Base-by-base conservation (phyloP, 2,888 invertebrate genomes). In the Heliconius erato region DNA sequence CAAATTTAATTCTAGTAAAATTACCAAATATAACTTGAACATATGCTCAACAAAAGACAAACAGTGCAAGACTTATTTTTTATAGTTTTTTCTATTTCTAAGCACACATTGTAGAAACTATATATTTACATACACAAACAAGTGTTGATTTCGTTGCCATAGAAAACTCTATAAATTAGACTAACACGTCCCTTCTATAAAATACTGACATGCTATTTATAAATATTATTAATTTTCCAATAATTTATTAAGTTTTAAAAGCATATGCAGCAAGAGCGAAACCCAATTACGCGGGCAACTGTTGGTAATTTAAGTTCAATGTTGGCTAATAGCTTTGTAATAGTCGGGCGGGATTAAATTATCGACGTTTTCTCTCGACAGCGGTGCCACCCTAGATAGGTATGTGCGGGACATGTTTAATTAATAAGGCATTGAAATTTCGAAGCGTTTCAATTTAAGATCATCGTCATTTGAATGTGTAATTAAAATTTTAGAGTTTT, bases 291-390 rank as follows among this genome's bases (percentile, higher is more conserved):
- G 26, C 67, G 69, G 77, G 81, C 84, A 87, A 84, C 84, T 84
- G 84, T 80, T 78, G 74, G 44, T 82, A 85, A 86, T 85, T 85
- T 81, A 80, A 84, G 83, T 86, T 82, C 84, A 81, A 83, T 86
- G 84, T 84, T 84, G 84, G 79, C 84, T 87, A 87, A 86, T 86
- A 86, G 85, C 82, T 82, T 84, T 79, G 82, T 86, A 82, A 85
- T 85, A 86, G 84, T 82, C 79, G 80, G 83, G 82, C 84, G 80
- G 84, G 84, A 89, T 87, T 86, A 85, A 89, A 87, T 89, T 91
- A 89, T 89, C 91, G 89, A 89, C 86, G 84, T 85, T 83, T 83
- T 80, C 83, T 84, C 79, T 54, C 79, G 54, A 68, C 44, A 44
- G 59, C 16, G 67, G 76, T n/a, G 69, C 85, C 28, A 78, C 84